A percentile compares a stretch with the other conserved stretches of the same genome.
These are phyloP conservation scores for Hydrozoanthus gracilis DNA, from an alignment of 92 coral and sea anemone genomes.

Conservation along the genomic window DNA sequence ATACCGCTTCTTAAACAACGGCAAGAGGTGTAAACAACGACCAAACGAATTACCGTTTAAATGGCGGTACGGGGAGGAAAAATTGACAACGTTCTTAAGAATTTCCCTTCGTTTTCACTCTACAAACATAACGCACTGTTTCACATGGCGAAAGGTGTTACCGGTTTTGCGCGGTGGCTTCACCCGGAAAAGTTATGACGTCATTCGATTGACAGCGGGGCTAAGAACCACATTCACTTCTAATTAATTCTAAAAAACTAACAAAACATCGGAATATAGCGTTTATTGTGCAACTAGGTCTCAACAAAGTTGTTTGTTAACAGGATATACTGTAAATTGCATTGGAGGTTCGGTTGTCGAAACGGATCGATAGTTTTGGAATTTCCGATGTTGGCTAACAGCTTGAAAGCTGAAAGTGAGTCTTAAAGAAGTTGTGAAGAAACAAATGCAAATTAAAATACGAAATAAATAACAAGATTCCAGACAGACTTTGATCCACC, in stretches of 20 bases:
- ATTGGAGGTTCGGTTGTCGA: slow-evolving; percentile 9
- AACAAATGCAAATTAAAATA: no score
- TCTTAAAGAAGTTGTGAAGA: neutral
- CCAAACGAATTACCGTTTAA: slow-evolving; percentile 20
- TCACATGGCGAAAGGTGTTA: slow-evolving; percentile 24
- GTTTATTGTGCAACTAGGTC: slow-evolving; percentile 5
- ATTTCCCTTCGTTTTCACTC: slow-evolving; percentile 47
- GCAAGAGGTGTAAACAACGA: slow-evolving; percentile 21
- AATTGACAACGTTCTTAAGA: slow-evolving; percentile 40
- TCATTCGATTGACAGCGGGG: neutral
- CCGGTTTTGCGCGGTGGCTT: slow-evolving; percentile 26
- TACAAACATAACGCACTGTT: slow-evolving; percentile 44
- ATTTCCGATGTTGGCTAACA: slow-evolving; percentile 37
- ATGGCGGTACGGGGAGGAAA: slow-evolving; percentile 40
- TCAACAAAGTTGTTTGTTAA: slow-evolving; percentile 27
- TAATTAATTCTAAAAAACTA: slow-evolving; percentile 42
- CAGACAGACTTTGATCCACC: no score
- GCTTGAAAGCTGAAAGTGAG: neutral
- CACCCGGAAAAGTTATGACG: slow-evolving; percentile 49
- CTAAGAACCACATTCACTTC: slow-evolving; percentile 4
- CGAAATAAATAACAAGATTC: no score
- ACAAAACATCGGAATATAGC: slow-evolving; percentile 49
- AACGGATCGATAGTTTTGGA: slow-evolving; percentile 6
- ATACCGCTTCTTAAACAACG: slow-evolving; percentile 30
- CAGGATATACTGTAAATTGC: slow-evolving; percentile 42